Evolutionary conservation across 1,140 invertebrate genomes (phyloP).

Genomic region (Lasaia peninsularis): DNA sequence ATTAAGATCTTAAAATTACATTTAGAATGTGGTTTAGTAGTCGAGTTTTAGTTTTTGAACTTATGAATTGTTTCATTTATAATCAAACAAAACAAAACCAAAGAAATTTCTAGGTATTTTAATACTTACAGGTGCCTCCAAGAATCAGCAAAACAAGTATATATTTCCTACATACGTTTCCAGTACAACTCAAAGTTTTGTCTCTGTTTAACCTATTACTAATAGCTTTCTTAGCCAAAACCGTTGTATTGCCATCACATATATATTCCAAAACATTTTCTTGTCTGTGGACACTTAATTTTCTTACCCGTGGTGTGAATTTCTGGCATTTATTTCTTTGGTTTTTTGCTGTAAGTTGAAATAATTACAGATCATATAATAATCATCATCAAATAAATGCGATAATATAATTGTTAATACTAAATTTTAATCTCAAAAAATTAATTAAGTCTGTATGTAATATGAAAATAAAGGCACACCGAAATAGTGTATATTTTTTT

Average conservation of each 20-base stretch:
- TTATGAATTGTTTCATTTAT: no score
- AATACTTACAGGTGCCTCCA: background rate
- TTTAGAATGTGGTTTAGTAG: no score
- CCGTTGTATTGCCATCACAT: conserved; percentile 30
- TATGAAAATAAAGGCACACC: no score
- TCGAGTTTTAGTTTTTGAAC: no score
- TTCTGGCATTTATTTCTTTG: conserved; percentile 42
- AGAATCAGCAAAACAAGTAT: background rate
- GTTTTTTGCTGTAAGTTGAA: conserved; percentile 39
- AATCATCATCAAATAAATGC: no score
- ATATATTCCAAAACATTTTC: conserved; percentile 56
- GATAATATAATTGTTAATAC: no score
- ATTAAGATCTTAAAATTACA: no score
- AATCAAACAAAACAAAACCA: no score
- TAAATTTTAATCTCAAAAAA: no score
- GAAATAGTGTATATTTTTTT: no score
- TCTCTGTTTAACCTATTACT: conserved; percentile 23
- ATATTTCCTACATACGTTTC: background rate
- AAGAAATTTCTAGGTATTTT: background rate
- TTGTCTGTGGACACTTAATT: conserved; percentile 41
- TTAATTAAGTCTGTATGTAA: no score
- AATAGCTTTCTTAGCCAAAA: background rate
- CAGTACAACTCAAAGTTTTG: background rate
- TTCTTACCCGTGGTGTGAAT: conserved; percentile 37
- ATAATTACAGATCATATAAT: no score